Conservation (phyloP, 2,888 invertebrate genomes). For the Nemurella pictetii region DNA sequence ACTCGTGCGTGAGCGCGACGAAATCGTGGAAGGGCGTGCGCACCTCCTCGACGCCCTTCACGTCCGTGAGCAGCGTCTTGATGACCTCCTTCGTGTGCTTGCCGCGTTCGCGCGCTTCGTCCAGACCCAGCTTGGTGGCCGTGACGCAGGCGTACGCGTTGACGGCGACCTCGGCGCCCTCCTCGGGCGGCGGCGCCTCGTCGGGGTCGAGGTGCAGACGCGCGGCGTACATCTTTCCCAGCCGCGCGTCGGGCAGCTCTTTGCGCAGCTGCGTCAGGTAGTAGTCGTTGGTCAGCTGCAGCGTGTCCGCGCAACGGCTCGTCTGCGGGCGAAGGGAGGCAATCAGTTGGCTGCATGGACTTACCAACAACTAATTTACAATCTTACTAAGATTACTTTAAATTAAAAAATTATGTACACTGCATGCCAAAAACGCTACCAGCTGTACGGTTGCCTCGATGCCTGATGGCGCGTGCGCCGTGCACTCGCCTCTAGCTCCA, state of each 20-base stretch:
- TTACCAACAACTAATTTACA: too few relatives aligned
- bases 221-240: not conserved
- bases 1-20: not conserved
- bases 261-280: constrained; percentile 49
- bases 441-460: constrained; percentile 54
- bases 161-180: not conserved
- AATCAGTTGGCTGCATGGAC: too few relatives aligned
- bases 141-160: not conserved
- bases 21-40: not conserved
- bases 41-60: not conserved
- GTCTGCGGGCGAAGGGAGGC: too few relatives aligned
- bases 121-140: not conserved
- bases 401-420: too few relatives aligned
- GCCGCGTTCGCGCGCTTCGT: not conserved
- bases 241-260: constrained; percentile 48
- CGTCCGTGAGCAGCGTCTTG: constrained; percentile 16
- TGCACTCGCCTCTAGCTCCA: constrained; percentile 62
- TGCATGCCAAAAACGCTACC: too few relatives aligned
- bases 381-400: too few relatives aligned
- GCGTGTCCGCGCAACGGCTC: constrained; percentile 3
- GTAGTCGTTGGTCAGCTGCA: constrained; percentile 49
- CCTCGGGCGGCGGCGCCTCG: not conserved
- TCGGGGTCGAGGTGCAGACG: not conserved
- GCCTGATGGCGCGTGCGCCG: constrained; percentile 49
- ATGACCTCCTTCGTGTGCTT: not conserved